phyloP scores from a whole-genome alignment of 2,888 invertebrate genomes.

The Ophion ellenae region DNA sequence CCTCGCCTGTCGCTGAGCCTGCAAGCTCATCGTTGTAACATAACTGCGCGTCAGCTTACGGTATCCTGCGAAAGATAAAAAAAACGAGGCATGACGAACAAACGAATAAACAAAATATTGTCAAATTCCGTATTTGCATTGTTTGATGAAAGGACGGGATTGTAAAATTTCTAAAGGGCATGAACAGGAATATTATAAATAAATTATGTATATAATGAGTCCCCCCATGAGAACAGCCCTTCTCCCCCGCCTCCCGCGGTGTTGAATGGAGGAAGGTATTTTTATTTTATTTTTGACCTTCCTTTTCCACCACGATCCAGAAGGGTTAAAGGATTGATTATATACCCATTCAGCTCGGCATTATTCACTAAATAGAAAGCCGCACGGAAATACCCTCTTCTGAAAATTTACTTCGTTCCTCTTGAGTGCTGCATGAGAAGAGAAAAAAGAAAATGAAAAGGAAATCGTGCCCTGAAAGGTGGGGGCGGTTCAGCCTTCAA shows the following conservation, averaged over 20 bases:
- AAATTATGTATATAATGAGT: too few species aligned
- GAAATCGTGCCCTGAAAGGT: too few species aligned
- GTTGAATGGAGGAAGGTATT: too few species aligned
- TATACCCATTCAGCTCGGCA: not conserved
- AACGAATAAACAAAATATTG: not conserved
- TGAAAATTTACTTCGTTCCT: conserved; percentile 6
- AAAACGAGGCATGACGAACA: not conserved
- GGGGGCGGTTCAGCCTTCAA: too few species aligned
- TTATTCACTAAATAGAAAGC: conserved; percentile 9
- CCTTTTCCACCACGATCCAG: not conserved
- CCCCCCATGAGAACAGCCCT: too few species aligned
- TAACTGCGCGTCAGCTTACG: conserved; percentile 71
- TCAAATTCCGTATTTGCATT: not conserved
- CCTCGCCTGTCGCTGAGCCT: conserved; percentile 78
- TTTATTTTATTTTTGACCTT: too few species aligned
- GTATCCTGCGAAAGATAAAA: conserved; percentile 70
- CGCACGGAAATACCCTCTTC: conserved; percentile 1
- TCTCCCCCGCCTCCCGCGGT: too few species aligned
- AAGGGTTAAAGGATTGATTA: conserved; percentile 7
- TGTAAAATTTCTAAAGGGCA: not conserved
- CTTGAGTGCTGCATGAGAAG: not conserved
- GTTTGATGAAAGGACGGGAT: not conserved
- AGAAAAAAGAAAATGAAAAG: not conserved
- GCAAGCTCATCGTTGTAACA: conserved; percentile 80
- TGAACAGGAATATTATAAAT: too few species aligned